Conservation (phyloP, 2,797 vertebrate genomes). For the Crenichthys baileyi region DNA sequence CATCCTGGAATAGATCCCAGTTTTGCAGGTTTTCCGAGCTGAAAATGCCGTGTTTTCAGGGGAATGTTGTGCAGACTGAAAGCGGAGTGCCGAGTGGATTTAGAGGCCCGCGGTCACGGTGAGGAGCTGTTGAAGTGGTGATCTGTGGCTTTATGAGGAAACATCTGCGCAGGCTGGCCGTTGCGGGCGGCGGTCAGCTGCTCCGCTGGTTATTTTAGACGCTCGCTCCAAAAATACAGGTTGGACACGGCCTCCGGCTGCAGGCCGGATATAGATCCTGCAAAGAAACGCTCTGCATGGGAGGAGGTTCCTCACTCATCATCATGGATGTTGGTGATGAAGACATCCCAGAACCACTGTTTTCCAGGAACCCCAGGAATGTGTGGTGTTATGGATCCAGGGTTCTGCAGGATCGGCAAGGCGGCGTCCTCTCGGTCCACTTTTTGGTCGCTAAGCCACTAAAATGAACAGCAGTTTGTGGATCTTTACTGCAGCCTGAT, state of each 20-base stretch:
- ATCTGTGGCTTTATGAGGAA: conserved; percentile 20
- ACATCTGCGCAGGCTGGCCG: conserved; percentile 36
- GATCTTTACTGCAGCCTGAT: too few species aligned
- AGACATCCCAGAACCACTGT: background rate
- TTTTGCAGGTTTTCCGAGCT: background rate
- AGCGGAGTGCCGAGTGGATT: background rate
- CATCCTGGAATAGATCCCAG: background rate
- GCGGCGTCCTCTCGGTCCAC: too few species aligned
- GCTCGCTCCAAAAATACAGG: conserved; percentile 38
- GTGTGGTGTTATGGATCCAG: background rate
- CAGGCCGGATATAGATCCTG: background rate
- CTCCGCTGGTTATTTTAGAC: conserved; percentile 40
- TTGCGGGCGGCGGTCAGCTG: conserved; percentile 19
- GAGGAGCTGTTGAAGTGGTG: conserved; percentile 22
- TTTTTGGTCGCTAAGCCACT: too few species aligned
- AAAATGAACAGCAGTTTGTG: too few species aligned
- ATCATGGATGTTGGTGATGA: background rate
- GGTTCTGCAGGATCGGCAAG: too few species aligned
- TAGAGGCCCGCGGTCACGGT: background rate
- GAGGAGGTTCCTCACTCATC: background rate
- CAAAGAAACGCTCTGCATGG: too few species aligned
- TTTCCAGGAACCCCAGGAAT: background rate
- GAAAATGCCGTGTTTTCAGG: background rate
- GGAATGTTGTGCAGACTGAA: background rate
- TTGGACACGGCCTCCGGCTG: conserved; percentile 16